Base-by-base conservation (phyloP, 2,113 vertebrate species). In the Paramisgurnus dabryanus region DNA sequence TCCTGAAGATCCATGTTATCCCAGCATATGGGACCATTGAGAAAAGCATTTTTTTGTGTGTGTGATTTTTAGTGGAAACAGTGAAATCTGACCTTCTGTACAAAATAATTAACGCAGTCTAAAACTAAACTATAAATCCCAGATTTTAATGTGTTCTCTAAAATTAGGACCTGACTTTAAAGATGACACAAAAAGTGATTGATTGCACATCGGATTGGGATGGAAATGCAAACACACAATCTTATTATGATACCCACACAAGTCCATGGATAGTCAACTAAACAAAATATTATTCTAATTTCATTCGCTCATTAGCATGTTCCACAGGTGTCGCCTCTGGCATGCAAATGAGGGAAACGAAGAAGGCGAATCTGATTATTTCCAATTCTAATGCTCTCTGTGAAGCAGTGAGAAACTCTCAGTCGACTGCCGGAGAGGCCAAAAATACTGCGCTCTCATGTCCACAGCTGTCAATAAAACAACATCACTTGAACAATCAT, bases 261-360 rank as follows among this genome's bases (percentile, higher is more conserved):
- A 67, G 55, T 55, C 63, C 53, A 50, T 76, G 87, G 72, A 78
- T 58, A 50, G 73, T 66, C 72, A 81, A 64, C 70, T 47, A 55
- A 68, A 84, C 60, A 71, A 68, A 84, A 78, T 78, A 70, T 84
- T 76, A 84, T 84, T 81, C 53, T 78, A 78, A 84, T 81, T 78
- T 64, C 27, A 69, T 80, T 76, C 50, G 10, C 43, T 77, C 82
- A 84, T 81, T 81, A 81, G 67, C 74, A 78, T 84, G 70, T 84
- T 78, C 83, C 74, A 84, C 74, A 84, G 79, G 83, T 84, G 79
- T 74, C 63, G 67, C n/a, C 74, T 81, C 55, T 73, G 70, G 55
- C 64, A 84, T 84, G 72, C 50, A 81, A 84, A 84, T 61, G 60
- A 73, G 50, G 3, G 9, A 34, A 60, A 65, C 63, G 22, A 43